Conservation (phyloP, 2,797 vertebrate genomes). For the Australoheros facetus region DNA sequence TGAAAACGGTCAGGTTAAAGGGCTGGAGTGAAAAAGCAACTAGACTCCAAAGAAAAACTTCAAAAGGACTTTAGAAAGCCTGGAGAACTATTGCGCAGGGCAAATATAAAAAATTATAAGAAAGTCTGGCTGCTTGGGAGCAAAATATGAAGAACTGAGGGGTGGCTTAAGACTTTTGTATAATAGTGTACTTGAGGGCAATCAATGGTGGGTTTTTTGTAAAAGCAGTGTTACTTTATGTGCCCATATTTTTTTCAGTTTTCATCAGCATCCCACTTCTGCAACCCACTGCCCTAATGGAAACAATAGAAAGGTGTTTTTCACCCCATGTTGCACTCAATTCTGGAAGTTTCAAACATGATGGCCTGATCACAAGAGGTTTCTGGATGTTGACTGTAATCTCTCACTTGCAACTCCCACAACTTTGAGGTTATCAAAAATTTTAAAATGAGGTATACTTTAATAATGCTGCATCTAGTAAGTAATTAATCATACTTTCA, state of each 20-base stretch:
- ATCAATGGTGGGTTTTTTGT: not conserved
- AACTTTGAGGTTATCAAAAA: not conserved
- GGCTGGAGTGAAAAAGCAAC: too few relatives aligned
- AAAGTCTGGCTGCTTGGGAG: too few relatives aligned
- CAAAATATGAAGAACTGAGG: too few relatives aligned
- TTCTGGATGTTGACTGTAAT: not conserved
- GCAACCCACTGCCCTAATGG: not conserved
- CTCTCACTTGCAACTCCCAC: not conserved
- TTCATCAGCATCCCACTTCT: not conserved
- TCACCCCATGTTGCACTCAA: not conserved
- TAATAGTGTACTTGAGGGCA: not conserved
- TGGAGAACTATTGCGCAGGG: too few relatives aligned
- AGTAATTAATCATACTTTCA: too few relatives aligned
- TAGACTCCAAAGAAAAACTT: too few relatives aligned
- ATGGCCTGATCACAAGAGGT: not conserved
- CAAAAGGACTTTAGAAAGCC: too few relatives aligned
- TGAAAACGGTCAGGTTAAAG: too few relatives aligned
- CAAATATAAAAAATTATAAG: too few relatives aligned
- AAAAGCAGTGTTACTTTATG: not conserved
- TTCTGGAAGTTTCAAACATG: not conserved
- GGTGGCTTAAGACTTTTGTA: not conserved
- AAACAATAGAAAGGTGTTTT: not conserved
- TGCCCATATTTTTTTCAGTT: not conserved
- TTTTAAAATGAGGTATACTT: too few relatives aligned
- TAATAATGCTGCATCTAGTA: too few relatives aligned